Conservation (phyloP, 2,113 vertebrate species). For the Centropus unirufus region DNA sequence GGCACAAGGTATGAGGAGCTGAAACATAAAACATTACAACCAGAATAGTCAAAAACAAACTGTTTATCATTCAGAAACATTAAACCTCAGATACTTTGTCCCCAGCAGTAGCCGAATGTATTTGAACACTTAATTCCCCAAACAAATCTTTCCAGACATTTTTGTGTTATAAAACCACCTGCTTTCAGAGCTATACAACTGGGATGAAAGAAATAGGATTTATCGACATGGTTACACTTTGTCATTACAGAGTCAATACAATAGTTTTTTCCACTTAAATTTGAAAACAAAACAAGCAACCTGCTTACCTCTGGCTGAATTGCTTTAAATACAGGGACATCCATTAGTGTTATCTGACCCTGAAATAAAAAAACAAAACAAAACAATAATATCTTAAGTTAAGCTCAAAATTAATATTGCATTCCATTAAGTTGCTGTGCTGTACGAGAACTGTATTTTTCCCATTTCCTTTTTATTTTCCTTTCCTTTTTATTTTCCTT, state of each 20-base stretch:
- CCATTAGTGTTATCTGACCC: conserved; percentile 99
- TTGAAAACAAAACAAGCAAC: conserved; percentile 9
- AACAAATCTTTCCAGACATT: background rate
- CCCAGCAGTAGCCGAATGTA: background rate
- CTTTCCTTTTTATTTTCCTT: background rate
- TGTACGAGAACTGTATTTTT: background rate
- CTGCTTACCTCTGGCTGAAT: conserved; percentile 96
- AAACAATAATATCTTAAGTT: background rate
- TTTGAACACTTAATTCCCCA: background rate
- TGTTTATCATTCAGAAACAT: background rate
- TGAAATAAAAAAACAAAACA: conserved; percentile 62
- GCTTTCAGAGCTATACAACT: background rate
- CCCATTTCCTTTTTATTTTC: background rate
- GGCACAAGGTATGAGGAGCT: background rate
- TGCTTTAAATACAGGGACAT: conserved; percentile 96
- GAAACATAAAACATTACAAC: background rate
- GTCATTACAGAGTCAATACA: background rate
- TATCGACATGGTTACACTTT: background rate
- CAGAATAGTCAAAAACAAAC: background rate
- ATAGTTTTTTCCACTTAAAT: background rate
- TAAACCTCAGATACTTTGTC: background rate
- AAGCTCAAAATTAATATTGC: background rate
- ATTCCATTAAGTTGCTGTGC: background rate
- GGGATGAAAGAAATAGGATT: background rate
- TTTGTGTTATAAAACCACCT: background rate